A percentile compares a stretch with the other conserved stretches of the same genome.
phyloP scores from a whole-genome alignment of 2,888 invertebrate genomes.

The Cephus rjabovi region DNA sequence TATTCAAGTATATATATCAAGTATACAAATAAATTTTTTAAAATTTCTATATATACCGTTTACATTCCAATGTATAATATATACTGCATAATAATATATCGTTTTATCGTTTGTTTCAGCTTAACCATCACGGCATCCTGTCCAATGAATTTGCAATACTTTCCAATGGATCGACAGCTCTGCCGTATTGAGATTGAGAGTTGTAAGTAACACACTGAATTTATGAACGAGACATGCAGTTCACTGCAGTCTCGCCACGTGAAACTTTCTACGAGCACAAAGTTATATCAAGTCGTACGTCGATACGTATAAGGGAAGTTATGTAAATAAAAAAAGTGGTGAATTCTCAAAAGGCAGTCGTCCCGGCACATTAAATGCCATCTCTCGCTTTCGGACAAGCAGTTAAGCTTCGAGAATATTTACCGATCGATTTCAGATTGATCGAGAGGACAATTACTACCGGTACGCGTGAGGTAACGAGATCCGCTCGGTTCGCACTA shows the following conservation, averaged over 20 bases:
- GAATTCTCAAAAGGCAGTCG: neutral
- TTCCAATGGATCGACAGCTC: conserved; percentile 95
- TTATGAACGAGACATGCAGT: neutral
- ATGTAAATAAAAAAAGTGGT: neutral
- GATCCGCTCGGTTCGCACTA: neutral
- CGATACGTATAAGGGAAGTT: neutral
- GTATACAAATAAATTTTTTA: neutral
- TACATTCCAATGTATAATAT: neutral
- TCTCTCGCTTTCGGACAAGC: neutral
- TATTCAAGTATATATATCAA: neutral
- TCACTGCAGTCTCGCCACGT: neutral
- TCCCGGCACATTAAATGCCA: neutral
- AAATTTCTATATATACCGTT: neutral
- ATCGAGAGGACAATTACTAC: neutral
- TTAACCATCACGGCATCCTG: conserved; percentile 96
- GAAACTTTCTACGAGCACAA: neutral
- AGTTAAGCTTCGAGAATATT: neutral
- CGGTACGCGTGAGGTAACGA: neutral
- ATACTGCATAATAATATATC: neutral
- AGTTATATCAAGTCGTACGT: neutral
- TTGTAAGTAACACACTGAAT: conserved; percentile 81
- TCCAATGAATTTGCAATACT: conserved; percentile 96
- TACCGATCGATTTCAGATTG: neutral
- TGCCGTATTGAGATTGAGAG: conserved; percentile 97
- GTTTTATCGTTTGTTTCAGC: conserved; percentile 69